Evolutionary conservation across 1,140 invertebrate species (phyloP).

Genomic region (Drosophila subpulchrella): DNA sequence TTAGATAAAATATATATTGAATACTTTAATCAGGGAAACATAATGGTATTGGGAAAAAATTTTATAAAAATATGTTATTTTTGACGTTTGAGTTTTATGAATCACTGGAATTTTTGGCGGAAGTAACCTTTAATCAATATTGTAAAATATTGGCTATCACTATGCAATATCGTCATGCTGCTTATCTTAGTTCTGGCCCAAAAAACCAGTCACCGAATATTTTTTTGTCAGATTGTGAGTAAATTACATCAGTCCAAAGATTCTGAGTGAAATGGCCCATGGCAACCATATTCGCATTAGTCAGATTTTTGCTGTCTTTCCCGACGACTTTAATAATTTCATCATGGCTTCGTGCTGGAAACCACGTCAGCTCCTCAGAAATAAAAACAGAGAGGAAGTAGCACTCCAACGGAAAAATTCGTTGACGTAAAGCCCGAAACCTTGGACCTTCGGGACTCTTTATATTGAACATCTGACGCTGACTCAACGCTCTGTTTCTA

Average conservation of each 20-base stretch:
- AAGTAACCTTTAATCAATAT: background rate
- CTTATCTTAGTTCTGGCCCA: background rate
- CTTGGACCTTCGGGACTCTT: constrained; percentile 10
- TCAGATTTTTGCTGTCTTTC: constrained; percentile 19
- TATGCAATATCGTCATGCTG: background rate
- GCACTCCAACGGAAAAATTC: background rate
- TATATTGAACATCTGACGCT: constrained; percentile 23
- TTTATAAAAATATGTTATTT: background rate
- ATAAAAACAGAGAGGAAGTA: constrained; percentile 3
- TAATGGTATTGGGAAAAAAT: no score
- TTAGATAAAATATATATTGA: background rate
- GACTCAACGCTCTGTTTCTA: constrained; percentile 30
- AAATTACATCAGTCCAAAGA: constrained; percentile 32
- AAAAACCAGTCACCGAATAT: background rate
- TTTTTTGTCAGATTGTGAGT: constrained; percentile 9
- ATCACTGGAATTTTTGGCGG: background rate
- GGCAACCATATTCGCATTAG: constrained; percentile 35
- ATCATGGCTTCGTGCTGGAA: constrained; percentile 30
- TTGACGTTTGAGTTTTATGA: background rate
- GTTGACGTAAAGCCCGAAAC: constrained; percentile 33
- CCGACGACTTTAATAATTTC: constrained; percentile 17
- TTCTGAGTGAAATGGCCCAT: constrained; percentile 21
- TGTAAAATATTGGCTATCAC: background rate
- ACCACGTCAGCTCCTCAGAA: constrained; percentile 30
- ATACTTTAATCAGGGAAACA: no score